Evolutionary conservation across 2,888 invertebrate genomes (phyloP).

Genomic region (Chymomyza procnemis): DNA sequence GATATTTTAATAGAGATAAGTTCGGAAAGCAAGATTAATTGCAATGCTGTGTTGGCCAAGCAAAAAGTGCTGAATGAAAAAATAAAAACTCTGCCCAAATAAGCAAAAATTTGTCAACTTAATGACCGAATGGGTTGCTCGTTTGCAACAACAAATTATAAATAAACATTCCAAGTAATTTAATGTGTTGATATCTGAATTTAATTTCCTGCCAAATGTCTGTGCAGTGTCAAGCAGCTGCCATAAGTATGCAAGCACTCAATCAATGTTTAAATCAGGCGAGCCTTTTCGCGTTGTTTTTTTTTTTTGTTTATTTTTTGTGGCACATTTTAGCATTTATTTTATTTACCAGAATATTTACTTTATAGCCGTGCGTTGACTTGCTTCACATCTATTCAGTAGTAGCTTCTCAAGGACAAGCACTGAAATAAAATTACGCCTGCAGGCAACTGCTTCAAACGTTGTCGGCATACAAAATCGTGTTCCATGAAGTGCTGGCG

Average conservation of each 20-base stretch:
- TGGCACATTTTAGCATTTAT: conserved; percentile 20
- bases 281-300: conserved; percentile 22
- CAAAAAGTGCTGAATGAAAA: too few relatives aligned
- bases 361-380: not conserved
- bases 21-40: conserved; percentile 52
- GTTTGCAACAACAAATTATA: not conserved
- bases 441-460: not conserved
- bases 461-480: not conserved
- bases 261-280: conserved; percentile 46
- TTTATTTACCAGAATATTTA: conserved; percentile 10
- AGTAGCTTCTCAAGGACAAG: conserved; percentile 22
- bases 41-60: conserved; percentile 26
- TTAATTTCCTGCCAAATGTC: conserved; percentile 38
- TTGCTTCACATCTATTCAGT: not conserved
- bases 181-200: conserved; percentile 6
- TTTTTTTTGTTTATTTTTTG: too few relatives aligned
- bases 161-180: not conserved
- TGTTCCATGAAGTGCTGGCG: not conserved
- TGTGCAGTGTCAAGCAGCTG: conserved; percentile 11
- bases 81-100: conserved; percentile 35
- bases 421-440: conserved; percentile 46
- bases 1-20: conserved; percentile 30
- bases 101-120: not conserved
- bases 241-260: conserved; percentile 32
- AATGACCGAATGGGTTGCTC: conserved; percentile 10